phyloP scores from a whole-genome alignment of 2,113 vertebrate species.

The Melanostigma gelatinosum region DNA sequence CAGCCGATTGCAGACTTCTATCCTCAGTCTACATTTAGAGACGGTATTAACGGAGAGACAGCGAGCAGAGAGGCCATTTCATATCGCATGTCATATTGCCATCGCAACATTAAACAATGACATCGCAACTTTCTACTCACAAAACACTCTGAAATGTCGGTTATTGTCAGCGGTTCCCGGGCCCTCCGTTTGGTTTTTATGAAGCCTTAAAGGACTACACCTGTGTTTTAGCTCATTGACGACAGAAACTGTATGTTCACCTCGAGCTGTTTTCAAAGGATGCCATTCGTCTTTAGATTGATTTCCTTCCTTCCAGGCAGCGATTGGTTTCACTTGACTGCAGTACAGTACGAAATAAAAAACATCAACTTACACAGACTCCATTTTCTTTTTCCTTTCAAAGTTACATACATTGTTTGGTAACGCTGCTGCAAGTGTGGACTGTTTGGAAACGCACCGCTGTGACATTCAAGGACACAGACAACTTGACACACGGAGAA shows the following conservation, averaged over 20 bases:
- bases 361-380: background rate
- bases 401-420: background rate
- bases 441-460: background rate
- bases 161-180: background rate
- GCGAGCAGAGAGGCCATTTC: no score
- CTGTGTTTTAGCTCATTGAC: background rate
- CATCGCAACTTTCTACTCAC: background rate
- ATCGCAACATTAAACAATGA: no score
- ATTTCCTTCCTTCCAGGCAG: background rate
- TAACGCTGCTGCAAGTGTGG: background rate
- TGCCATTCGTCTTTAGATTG: background rate
- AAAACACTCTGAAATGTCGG: background rate
- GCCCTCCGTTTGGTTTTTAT: background rate
- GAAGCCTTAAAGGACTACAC: background rate
- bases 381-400: background rate
- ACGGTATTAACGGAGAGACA: no score
- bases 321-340: background rate
- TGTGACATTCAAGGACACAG: constrained; percentile 12
- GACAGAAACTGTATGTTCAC: background rate
- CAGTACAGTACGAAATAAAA: background rate
- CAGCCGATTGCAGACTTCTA: no score
- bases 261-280: background rate
- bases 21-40: no score
- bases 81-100: no score
- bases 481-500: background rate